Conservation (phyloP, 2,797 vertebrate genomes). For the Eupleurogrammus muticus region DNA sequence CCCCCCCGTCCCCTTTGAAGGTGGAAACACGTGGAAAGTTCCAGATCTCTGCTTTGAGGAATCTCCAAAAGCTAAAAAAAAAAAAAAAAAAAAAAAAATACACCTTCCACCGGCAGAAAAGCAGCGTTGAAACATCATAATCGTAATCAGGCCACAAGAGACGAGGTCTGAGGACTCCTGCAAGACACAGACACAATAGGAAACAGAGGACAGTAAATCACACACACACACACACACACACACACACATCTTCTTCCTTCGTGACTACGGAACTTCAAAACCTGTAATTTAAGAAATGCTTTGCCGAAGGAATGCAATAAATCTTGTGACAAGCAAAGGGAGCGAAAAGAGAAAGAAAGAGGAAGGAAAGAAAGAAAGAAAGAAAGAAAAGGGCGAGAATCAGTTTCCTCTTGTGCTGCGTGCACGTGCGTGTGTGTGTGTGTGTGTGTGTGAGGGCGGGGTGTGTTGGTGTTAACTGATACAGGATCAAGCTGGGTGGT, state of each 20-base stretch:
- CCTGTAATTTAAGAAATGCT: constrained; percentile 87
- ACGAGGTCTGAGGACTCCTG: constrained; percentile 70
- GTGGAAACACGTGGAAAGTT: not conserved
- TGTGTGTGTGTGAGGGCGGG: constrained; percentile 60
- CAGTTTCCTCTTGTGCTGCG: constrained; percentile 62
- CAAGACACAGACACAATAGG: constrained; percentile 75
- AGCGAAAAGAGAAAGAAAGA: constrained; percentile 54
- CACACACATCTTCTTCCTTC: constrained; percentile 70
- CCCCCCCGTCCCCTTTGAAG: not conserved
- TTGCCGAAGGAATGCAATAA: constrained; percentile 83
- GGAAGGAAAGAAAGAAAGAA: constrained; percentile 32
- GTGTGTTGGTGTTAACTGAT: constrained; percentile 77
- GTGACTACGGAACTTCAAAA: constrained; percentile 82
- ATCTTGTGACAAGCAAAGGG: constrained; percentile 79
- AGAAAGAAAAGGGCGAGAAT: constrained; percentile 54
- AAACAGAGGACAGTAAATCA: constrained; percentile 71
- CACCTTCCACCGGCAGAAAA: not conserved
- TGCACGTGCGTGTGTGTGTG: constrained; percentile 32
- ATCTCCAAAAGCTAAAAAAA: not conserved
- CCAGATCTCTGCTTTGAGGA: not conserved
- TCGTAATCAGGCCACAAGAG: constrained; percentile 65
- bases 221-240: constrained; percentile 28
- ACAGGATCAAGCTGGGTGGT: constrained; percentile 81
- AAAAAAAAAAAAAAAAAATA: not conserved
- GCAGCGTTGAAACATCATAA: constrained; percentile 26